phyloP scores from a whole-genome alignment of 2,888 invertebrate species.

The Lochmaea crataegi region DNA sequence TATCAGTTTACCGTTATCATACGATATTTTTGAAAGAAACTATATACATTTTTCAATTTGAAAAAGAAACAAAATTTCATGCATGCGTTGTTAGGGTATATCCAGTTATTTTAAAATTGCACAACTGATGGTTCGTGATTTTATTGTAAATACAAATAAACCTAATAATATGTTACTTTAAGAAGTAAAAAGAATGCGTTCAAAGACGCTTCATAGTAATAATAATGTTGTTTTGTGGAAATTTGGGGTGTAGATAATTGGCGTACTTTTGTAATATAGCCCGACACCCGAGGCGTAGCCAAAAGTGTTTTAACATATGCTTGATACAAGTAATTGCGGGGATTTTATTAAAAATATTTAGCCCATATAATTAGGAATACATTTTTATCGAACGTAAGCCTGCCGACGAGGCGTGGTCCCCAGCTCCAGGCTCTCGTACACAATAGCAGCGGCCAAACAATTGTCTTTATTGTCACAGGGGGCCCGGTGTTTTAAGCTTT shows the following conservation, averaged over 20 bases:
- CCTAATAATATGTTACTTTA: not conserved
- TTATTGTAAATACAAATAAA: not conserved
- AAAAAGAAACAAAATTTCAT: not conserved
- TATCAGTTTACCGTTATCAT: too few species aligned
- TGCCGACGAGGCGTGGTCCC: constrained; percentile 53
- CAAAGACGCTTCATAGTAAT: constrained; percentile 22
- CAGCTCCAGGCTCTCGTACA: constrained; percentile 54
- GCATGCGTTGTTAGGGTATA: not conserved
- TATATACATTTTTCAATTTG: too few species aligned
- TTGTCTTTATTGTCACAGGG: constrained; percentile 60
- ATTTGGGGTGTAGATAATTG: constrained; percentile 44
- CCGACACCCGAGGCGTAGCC: constrained; percentile 60
- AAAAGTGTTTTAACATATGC: constrained; percentile 59
- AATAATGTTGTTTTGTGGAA: constrained; percentile 37
- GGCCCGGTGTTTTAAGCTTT: constrained; percentile 51
- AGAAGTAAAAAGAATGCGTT: not conserved
- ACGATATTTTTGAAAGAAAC: too few species aligned
- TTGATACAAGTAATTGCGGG: constrained; percentile 56
- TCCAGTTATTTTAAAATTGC: not conserved
- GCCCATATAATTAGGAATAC: constrained; percentile 59
- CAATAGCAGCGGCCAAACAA: constrained; percentile 58
- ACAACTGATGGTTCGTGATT: not conserved
- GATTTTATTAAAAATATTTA: constrained; percentile 58
- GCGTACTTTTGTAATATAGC: constrained; percentile 48
- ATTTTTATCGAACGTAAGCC: constrained; percentile 54